Conservation (phyloP, 35 echinoderm and acorn worm species). For the Ophioderma brevispina region DNA sequence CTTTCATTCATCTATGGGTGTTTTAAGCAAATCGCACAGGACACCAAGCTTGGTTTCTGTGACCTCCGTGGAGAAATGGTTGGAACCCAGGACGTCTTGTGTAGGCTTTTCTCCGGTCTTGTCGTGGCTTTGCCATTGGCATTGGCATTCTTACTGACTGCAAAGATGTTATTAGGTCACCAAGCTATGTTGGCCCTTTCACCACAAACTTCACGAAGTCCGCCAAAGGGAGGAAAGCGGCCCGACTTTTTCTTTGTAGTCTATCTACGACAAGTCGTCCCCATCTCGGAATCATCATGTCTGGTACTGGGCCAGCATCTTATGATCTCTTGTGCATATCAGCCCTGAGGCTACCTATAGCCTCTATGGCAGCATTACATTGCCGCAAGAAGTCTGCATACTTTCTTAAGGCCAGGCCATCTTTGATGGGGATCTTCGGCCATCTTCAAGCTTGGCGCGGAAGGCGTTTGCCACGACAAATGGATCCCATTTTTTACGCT, state of each 20-base stretch:
- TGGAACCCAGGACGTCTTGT: neutral
- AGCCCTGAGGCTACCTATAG: neutral
- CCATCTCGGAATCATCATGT: slow-evolving; percentile 50
- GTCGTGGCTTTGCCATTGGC: neutral
- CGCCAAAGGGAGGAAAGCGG: slow-evolving; percentile 39
- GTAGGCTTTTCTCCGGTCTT: neutral
- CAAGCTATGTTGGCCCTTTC: slow-evolving; percentile 52
- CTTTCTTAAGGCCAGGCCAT: slow-evolving; percentile 52
- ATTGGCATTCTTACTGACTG: neutral
- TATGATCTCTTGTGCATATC: slow-evolving; percentile 65
- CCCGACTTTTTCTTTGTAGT: slow-evolving; percentile 1
- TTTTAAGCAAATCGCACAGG: slow-evolving; percentile 15
- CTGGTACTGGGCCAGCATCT: slow-evolving; percentile 57
- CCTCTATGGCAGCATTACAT: slow-evolving; percentile 39
- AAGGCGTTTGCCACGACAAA: slow-evolving; percentile 66
- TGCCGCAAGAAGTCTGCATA: slow-evolving; percentile 58
- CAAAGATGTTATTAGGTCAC: no score
- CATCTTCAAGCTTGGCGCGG: slow-evolving; percentile 55
- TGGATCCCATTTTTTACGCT: slow-evolving; percentile 62
- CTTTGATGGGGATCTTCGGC: slow-evolving; percentile 47
- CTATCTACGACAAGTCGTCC: slow-evolving; percentile 20
- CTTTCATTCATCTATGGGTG: slow-evolving; percentile 49
- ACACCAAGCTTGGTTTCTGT: neutral
- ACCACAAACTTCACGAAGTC: slow-evolving; percentile 58
- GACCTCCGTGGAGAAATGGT: neutral